A percentile compares a stretch with the other conserved stretches of the same genome.
phyloP scores from a whole-genome alignment of 2,888 invertebrate species.

The Eueremaeus valkanovi region DNA sequence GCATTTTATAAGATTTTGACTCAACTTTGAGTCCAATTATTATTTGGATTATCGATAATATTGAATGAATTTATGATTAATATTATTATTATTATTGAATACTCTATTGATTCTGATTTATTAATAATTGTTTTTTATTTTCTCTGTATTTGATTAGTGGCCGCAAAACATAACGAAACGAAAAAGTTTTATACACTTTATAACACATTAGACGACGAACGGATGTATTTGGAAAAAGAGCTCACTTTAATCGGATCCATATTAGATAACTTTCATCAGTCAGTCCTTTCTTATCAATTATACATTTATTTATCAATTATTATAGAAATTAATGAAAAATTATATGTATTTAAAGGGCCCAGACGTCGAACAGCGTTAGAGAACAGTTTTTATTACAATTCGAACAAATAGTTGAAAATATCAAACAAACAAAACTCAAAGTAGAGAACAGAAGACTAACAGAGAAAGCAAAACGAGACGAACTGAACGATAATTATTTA shows the following conservation, averaged over 20 bases:
- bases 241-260: constrained; percentile 55
- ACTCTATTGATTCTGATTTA: not conserved
- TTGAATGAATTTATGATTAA: too few relatives aligned
- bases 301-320: not conserved
- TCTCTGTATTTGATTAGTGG: constrained; percentile 61
- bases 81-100: too few relatives aligned
- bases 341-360: constrained; percentile 63
- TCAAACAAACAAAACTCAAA: constrained; percentile 78
- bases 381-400: constrained; percentile 88
- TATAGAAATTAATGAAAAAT: not conserved
- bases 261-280: constrained; percentile 52
- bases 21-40: too few relatives aligned
- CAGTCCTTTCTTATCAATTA: not conserved
- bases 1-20: too few relatives aligned
- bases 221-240: constrained; percentile 86
- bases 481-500: constrained; percentile 59
- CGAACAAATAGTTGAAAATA: constrained; percentile 80
- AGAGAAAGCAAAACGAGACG: constrained; percentile 65
- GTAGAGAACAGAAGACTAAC: constrained; percentile 63
- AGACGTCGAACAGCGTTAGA: constrained; percentile 69
- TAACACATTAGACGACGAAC: constrained; percentile 91
- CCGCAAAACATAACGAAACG: constrained; percentile 91
- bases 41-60: too few relatives aligned
- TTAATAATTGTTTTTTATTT: constrained; percentile 15
- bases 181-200: constrained; percentile 95